Base-by-base conservation (phyloP, 2,113 vertebrate genomes). In the Bostrychus sinensis region DNA sequence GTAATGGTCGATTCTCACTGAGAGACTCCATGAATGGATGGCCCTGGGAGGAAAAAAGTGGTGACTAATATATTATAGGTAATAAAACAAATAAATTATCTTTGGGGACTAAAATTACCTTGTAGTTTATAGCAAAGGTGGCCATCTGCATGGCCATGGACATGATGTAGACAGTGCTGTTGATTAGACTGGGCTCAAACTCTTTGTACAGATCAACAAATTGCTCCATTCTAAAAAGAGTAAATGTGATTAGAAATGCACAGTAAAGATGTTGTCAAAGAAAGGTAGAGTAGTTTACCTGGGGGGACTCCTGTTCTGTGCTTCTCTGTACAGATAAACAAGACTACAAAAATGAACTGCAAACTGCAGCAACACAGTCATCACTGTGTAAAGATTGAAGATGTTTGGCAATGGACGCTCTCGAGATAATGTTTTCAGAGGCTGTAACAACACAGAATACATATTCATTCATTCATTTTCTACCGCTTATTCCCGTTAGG, bases 111-210 rank as follows among this genome's bases (percentile, higher is more conserved):
- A 46, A 42, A 26, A 23, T 67, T 86, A 95, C 96, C 95, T 98
- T 99, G 86, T 99, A 98, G 88, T 99, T 99, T 88, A 99, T 98
- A 42, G 96, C 96, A 12, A 98, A 99, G 0, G 97, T 99, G 62
- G 95, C 96, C 91, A 97, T 97, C 78, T 99, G 96, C 96, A 97
- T 98, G 22, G 96, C 96, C 96, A 99, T 95, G 3, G 96, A 96
- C 95, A 99, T 98, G 76, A 99, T 96, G 80, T 99, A 99, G 41
- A 99, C 96, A 0, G 96, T 99, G 88, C 96, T 99, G 92, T 98
- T 99, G 48, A 98, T 96, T 13, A 98, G 88, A 75, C 93, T 98
- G 0, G 96, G 96, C 89, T 96, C 96, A 73, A 99, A 98, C 53
- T 96, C 97, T 88, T 96, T 96, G 85, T 95, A 95, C 16, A 99